Evolutionary conservation across 2,797 vertebrate genomes (phyloP), one percentile per base, ranked within the genome.

Genomic region (Austrolebias charrua): DNA sequence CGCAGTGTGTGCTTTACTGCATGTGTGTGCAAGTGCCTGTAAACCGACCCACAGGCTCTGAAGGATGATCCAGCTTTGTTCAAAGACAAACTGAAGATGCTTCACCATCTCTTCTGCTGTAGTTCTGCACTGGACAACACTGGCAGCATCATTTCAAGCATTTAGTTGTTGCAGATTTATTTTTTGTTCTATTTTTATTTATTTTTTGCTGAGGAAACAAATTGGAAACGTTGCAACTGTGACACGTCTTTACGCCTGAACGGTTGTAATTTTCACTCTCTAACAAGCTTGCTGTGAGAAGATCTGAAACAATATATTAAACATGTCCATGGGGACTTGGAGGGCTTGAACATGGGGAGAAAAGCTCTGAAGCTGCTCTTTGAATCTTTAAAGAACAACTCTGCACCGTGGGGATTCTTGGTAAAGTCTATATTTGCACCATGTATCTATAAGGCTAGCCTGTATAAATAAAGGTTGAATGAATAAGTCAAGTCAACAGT

Each of bases 51-150:
- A 31, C 6, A 68, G 83, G 81, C 81, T 85, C 88, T 83, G 67
- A 52, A 86, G 86, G 84, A 91, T 90, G 76, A 89, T 89, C 88
- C 86, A 81, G 69, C 70, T 78, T 86, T 73, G 86, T 56, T 42
- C 66, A 71, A 86, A 87, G 79, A 83, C 79, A 69, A 52, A 80
- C 82, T 18, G 67, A 86, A 86, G 84, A 87, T 76, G 76, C 51
- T 54, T 1, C 78, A 78, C 67, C 58, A 19, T 42, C 70, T 66
- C 47, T 61, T 61, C 35, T 43, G 42, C 43, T 54, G 12, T 43
- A 35, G 44, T 46, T 72, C 69, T 80, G 72, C 52, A 60, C 49
- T 73, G 62, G 68, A 67, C 65, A 81, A 31, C 52, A 59, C 31
- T 55, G 65, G 55, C 57, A 51, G 46, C 44, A 66, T 75, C 54